These are phyloP conservation scores for Oncopodura yosiiana DNA, from an alignment of 1,140 invertebrate species.

Conservation along the genomic window DNA sequence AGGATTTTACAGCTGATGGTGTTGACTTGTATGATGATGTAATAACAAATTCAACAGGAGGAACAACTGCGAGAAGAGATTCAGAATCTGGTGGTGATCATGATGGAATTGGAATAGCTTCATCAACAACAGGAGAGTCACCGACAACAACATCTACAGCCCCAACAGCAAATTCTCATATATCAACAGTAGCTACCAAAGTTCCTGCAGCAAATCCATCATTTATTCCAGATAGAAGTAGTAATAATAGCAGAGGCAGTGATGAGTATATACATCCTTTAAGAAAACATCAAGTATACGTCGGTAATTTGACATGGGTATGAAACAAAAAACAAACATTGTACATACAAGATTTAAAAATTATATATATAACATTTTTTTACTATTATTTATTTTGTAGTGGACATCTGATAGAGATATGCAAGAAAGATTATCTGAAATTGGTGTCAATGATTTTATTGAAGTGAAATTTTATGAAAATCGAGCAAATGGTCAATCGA, in stretches of 20 bases:
- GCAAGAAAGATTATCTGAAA: constrained; percentile 67
- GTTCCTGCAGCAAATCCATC: constrained; percentile 1
- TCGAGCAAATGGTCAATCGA: constrained; percentile 96
- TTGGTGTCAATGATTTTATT: constrained; percentile 86
- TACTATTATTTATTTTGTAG: constrained; percentile 46
- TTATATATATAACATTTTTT: background rate
- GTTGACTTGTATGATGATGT: constrained; percentile 96
- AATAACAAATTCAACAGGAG: constrained; percentile 60
- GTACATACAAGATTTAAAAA: constrained; percentile 8
- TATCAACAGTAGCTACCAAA: constrained; percentile 8
- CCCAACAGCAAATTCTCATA: constrained; percentile 33
- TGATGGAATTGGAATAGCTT: constrained; percentile 4
- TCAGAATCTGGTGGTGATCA: constrained; percentile 38
- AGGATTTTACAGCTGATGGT: constrained; percentile 72
- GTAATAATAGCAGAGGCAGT: constrained; percentile 1
- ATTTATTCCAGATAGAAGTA: background rate
- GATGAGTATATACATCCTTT: constrained; percentile 45
- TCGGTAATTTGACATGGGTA: constrained; percentile 81
- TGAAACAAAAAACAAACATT: constrained; percentile 29
- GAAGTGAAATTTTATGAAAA: constrained; percentile 99
- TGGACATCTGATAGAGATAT: constrained; percentile 98
- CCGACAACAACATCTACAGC: background rate
- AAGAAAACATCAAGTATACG: constrained; percentile 77
- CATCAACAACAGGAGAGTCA: background rate
- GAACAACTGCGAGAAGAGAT: constrained; percentile 41